phyloP scores from a whole-genome alignment of 2,888 invertebrate genomes.

The Graphium colonna region DNA sequence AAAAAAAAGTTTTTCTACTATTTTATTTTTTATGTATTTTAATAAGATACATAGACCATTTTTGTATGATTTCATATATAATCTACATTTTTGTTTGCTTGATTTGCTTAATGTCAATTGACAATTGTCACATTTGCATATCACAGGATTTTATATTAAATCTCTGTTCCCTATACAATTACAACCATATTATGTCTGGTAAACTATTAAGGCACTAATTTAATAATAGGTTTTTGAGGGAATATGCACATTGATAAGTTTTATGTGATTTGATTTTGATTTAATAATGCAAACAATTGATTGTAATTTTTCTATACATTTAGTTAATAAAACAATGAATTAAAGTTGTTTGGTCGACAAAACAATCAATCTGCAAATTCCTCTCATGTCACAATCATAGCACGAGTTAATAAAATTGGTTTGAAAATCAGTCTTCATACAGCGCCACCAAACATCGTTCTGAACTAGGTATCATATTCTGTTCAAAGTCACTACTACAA shows the following conservation, averaged over 20 bases:
- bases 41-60: too few relatives aligned
- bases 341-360: not conserved
- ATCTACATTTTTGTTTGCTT: too few relatives aligned
- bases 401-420: conserved; percentile 11
- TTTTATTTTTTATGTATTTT: too few relatives aligned
- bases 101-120: too few relatives aligned
- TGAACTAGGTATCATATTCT: conserved; percentile 3
- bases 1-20: too few relatives aligned
- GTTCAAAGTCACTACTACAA: not conserved
- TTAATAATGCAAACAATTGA: not conserved
- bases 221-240: not conserved
- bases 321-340: not conserved
- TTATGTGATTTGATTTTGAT: not conserved
- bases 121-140: too few relatives aligned
- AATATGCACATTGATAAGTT: not conserved
- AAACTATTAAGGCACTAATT: conserved; percentile 21
- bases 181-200: conserved; percentile 3
- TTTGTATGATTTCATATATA: too few relatives aligned
- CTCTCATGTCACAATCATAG: conserved; percentile 5
- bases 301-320: not conserved
- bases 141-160: too few relatives aligned
- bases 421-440: conserved; percentile 22
- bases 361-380: conserved; percentile 2
- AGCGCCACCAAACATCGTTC: conserved; percentile 3
- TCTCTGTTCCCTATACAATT: not conserved